Evolutionary conservation across 1,140 invertebrate species (phyloP).

Genomic region (Thaumetopoea pityocampa): DNA sequence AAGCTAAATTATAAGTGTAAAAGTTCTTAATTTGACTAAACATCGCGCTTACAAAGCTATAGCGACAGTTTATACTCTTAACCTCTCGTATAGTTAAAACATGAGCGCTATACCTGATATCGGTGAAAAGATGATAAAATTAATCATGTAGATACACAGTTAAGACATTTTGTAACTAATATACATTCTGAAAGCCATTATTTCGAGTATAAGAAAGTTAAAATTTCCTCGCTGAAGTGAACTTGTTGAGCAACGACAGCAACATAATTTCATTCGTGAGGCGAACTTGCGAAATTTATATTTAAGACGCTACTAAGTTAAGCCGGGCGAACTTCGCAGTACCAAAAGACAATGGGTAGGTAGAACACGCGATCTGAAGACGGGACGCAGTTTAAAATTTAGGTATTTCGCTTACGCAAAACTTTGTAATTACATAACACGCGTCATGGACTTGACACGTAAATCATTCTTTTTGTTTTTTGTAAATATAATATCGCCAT

Average conservation of each 20-base stretch:
- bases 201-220: slow-evolving; percentile 17
- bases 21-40: no score
- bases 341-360: slow-evolving; percentile 40
- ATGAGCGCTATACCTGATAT: no score
- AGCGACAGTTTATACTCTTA: no score
- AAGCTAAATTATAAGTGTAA: no score
- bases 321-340: slow-evolving; percentile 45
- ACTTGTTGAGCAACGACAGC: slow-evolving; percentile 51
- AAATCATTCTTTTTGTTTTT: slow-evolving; percentile 58
- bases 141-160: no score
- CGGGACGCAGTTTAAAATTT: slow-evolving; percentile 62
- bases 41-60: no score
- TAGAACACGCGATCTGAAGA: slow-evolving; percentile 36
- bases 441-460: slow-evolving; percentile 43
- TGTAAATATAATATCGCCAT: slow-evolving; percentile 37
- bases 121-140: no score
- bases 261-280: slow-evolving; percentile 49
- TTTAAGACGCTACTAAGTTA: slow-evolving; percentile 62
- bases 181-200: no score
- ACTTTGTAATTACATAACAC: slow-evolving; percentile 50
- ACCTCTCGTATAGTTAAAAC: no score
- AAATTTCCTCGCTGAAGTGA: slow-evolving; percentile 34
- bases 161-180: no score
- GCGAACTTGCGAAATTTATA: slow-evolving; percentile 62
- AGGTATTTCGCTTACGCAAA: slow-evolving; percentile 58